These are phyloP conservation scores for Noturus placidus DNA, from an alignment of 2,113 vertebrate genomes.

Conservation along the genomic window DNA sequence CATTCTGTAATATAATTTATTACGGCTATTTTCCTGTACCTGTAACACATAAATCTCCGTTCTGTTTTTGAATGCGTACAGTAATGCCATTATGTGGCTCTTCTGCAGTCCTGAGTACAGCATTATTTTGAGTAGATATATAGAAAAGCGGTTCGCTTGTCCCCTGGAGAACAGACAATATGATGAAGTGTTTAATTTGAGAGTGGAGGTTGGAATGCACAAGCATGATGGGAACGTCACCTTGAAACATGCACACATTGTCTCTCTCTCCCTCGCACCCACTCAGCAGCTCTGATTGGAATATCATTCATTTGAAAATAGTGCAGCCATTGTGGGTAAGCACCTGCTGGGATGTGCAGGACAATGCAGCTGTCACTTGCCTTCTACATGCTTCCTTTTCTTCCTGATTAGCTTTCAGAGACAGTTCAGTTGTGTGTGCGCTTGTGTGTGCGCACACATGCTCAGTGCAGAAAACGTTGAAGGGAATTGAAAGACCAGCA, in stretches of 20 bases:
- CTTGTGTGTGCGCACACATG: neutral
- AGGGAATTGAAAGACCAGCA: conserved; percentile 54
- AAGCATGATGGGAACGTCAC: conserved; percentile 68
- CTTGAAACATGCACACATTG: conserved; percentile 55
- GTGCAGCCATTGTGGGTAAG: conserved; percentile 54
- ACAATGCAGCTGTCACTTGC: conserved; percentile 57
- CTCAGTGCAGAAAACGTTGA: conserved; percentile 57
- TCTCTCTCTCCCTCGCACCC: conserved; percentile 41
- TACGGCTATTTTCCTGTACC: neutral
- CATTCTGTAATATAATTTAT: neutral
- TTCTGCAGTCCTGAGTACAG: neutral
- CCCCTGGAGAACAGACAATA: conserved; percentile 57
- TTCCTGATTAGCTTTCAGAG: conserved; percentile 50
- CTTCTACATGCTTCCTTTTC: conserved; percentile 32
- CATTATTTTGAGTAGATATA: conserved; percentile 15
- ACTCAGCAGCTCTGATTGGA: conserved; percentile 65
- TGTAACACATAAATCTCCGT: neutral
- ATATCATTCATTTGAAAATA: conserved; percentile 68
- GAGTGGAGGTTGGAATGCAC: conserved; percentile 60
- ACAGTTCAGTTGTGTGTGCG: conserved; percentile 57
- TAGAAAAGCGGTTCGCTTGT: conserved; percentile 15
- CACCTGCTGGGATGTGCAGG: conserved; percentile 49
- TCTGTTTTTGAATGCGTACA: neutral
- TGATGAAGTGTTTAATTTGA: conserved; percentile 77
- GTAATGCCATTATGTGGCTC: neutral